phyloP scores from a whole-genome alignment of 2,113 vertebrate species.

The Tyto alba region DNA sequence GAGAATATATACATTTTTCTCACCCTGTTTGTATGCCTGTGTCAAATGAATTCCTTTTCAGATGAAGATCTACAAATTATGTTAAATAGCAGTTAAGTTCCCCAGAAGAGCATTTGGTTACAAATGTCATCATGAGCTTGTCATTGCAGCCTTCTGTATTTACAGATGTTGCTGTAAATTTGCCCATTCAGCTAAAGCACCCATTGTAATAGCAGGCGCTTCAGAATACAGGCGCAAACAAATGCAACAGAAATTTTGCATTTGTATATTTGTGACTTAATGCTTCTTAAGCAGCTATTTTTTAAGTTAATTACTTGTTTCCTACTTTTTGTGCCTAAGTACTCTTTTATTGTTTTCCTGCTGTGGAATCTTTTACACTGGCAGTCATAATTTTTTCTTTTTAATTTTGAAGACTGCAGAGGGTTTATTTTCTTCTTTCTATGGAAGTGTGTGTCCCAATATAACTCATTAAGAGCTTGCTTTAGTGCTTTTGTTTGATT shows the following conservation, averaged over 20 bases:
- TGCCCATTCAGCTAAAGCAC: neutral
- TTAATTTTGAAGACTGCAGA: neutral
- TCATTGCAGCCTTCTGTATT: neutral
- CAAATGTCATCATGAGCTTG: neutral
- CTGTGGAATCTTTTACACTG: neutral
- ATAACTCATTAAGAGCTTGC: neutral
- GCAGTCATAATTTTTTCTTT: neutral
- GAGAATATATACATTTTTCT: neutral
- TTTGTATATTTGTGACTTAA: neutral
- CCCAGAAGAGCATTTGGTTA: neutral
- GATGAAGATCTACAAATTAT: neutral
- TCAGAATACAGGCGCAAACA: neutral
- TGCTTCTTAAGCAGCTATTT: neutral
- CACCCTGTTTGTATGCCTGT: neutral
- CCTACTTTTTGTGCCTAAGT: neutral
- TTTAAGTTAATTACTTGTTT: constrained; percentile 7
- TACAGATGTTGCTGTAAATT: neutral
- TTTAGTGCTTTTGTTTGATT: neutral
- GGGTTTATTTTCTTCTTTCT: neutral
- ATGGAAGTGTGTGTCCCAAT: neutral
- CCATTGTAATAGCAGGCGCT: neutral
- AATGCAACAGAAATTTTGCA: neutral
- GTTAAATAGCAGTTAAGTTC: neutral
- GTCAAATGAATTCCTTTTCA: neutral
- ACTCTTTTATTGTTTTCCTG: neutral